These are phyloP conservation scores for Montipora sp. DNA, from an alignment of 64 coral and sea anemone species.

Conservation along the genomic window DNA sequence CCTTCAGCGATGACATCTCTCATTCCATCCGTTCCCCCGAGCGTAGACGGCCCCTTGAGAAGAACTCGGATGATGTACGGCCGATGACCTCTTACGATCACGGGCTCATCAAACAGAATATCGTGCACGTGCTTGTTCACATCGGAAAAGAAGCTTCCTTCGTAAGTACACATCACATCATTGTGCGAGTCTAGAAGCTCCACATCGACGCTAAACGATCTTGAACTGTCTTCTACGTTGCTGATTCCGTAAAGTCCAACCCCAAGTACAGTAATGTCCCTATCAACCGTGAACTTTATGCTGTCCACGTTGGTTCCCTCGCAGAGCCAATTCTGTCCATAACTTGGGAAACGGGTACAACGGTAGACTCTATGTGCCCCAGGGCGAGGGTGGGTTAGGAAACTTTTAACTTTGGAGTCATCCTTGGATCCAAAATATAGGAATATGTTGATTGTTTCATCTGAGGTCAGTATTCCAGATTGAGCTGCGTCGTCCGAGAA, in stretches of 20 bases:
- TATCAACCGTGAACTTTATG: constrained; percentile 82
- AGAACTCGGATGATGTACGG: constrained; percentile 83
- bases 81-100: constrained; percentile 58
- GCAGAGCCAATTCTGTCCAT: constrained; percentile 75
- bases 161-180: constrained; percentile 79
- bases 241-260: constrained; percentile 84
- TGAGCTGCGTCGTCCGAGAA: constrained; percentile 84
- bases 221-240: constrained; percentile 47
- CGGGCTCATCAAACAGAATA: constrained; percentile 86
- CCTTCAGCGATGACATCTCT: constrained; percentile 76
- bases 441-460: constrained; percentile 85
- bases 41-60: constrained; percentile 74
- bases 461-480: constrained; percentile 79
- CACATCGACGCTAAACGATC: constrained; percentile 72
- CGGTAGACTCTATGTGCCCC: constrained; percentile 74
- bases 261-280: constrained; percentile 65
- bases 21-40: constrained; percentile 82
- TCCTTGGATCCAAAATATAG: constrained; percentile 86
- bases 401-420: constrained; percentile 75
- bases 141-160: constrained; percentile 73
- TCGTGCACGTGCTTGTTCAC: constrained; percentile 57
- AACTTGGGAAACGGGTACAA: constrained; percentile 72
- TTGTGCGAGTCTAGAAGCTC: constrained; percentile 91
- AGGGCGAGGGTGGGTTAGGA: constrained; percentile 38
- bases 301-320: constrained; percentile 88